A percentile compares a stretch with the other conserved stretches of the same genome.
phyloP scores from a whole-genome alignment of 2,797 vertebrate genomes.

The Alosa sapidissima region DNA sequence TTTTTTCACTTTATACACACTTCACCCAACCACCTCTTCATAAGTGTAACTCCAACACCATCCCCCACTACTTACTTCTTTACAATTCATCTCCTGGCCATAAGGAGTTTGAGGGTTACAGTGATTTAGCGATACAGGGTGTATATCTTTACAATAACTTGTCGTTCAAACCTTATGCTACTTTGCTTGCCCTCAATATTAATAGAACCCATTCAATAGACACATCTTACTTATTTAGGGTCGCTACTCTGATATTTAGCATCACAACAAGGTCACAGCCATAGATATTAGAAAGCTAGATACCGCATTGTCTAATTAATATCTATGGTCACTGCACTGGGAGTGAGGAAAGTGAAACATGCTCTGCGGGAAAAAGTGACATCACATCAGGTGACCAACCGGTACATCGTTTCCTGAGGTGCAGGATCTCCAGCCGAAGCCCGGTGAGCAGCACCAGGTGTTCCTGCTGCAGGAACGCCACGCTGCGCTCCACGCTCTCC shows the following conservation, averaged over 20 bases:
- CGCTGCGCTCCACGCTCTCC: slow-evolving; percentile 89
- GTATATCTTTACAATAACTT: too few relatives aligned
- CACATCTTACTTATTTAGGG: background rate
- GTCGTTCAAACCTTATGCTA: too few relatives aligned
- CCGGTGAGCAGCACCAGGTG: slow-evolving; percentile 87
- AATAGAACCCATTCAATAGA: background rate
- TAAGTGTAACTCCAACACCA: too few relatives aligned
- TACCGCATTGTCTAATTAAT: too few relatives aligned
- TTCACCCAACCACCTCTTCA: background rate
- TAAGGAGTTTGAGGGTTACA: too few relatives aligned
- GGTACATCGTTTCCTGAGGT: slow-evolving; percentile 89
- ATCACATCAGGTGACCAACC: slow-evolving; percentile 69
- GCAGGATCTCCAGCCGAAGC: slow-evolving; percentile 89
- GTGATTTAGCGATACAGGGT: too few relatives aligned
- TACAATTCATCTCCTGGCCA: too few relatives aligned
- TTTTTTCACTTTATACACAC: background rate
- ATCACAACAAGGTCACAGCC: background rate
- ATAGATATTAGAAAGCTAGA: too few relatives aligned
- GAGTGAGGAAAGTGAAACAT: background rate
- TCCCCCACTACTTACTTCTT: too few relatives aligned
- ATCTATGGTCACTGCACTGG: background rate
- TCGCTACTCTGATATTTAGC: background rate
- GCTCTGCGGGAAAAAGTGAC: slow-evolving; percentile 1
- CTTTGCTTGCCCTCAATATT: too few relatives aligned
- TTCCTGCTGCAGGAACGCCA: slow-evolving; percentile 90